A percentile compares a stretch with the other conserved stretches of the same genome.
Conservation (phyloP, 1,140 invertebrate genomes). For the Microplitis mediator region DNA sequence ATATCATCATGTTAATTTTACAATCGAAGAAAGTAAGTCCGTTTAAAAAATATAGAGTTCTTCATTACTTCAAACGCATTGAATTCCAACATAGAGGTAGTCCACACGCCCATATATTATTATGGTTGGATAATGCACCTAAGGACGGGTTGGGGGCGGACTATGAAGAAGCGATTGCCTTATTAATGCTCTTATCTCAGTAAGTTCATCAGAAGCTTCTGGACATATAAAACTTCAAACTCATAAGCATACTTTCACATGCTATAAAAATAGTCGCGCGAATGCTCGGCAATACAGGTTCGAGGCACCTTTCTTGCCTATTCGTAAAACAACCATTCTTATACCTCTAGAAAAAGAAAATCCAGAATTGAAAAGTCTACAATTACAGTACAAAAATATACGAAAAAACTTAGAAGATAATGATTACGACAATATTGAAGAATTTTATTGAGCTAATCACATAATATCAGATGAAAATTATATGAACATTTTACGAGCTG, state of each 20-base stretch:
- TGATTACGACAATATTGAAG: slow-evolving; percentile 30
- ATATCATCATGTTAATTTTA: slow-evolving; percentile 16
- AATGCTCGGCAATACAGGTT: slow-evolving; percentile 41
- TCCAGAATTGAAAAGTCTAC: slow-evolving; percentile 21
- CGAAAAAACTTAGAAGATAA: slow-evolving; percentile 33
- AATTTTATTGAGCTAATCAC: slow-evolving; percentile 32
- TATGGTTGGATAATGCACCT: slow-evolving; percentile 48
- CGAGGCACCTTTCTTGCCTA: slow-evolving; percentile 43
- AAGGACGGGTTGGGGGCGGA: slow-evolving; percentile 32
- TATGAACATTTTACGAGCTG: slow-evolving; percentile 23
- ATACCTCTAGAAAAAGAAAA: slow-evolving; percentile 34
- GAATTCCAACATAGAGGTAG: slow-evolving; percentile 54
- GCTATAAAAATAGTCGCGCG: slow-evolving; percentile 31
- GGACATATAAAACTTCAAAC: slow-evolving; percentile 38
- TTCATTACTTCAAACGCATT: slow-evolving; percentile 45
- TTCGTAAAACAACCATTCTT: slow-evolving; percentile 29
- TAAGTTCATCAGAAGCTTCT: slow-evolving; percentile 33
- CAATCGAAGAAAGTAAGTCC: slow-evolving; percentile 35
- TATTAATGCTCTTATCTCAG: slow-evolving; percentile 31
- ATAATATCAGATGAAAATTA: slow-evolving; percentile 36
- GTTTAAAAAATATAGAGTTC: slow-evolving; percentile 39
- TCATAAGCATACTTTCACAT: slow-evolving; percentile 36
- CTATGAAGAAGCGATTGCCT: slow-evolving; percentile 15
- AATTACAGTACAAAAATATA: slow-evolving; percentile 25
- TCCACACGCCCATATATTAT: slow-evolving; percentile 47